These are phyloP conservation scores for Craseonycteris thonglongyai DNA, from an alignment of 2,113 vertebrate genomes.

Conservation along the genomic window DNA sequence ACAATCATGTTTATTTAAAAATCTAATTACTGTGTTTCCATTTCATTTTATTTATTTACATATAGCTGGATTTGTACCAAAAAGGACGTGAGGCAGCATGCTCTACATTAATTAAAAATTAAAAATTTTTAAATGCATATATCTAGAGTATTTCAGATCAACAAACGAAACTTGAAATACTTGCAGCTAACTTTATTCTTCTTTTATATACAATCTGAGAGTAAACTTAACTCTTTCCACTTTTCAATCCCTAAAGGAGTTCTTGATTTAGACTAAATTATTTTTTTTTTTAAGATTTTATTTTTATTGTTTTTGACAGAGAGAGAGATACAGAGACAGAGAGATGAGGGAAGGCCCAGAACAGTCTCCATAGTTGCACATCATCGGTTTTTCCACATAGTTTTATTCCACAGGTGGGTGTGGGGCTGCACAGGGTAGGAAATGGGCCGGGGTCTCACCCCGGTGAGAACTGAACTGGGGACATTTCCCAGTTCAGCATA, in stretches of 20 bases:
- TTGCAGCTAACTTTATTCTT: background rate
- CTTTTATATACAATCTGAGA: background rate
- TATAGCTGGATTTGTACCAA: background rate
- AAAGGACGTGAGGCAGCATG: background rate
- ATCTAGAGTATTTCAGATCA: background rate
- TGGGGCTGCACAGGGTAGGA: no score
- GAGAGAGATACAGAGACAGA: no score
- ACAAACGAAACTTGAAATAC: conserved; percentile 6
- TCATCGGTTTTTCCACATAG: no score
- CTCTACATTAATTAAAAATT: background rate
- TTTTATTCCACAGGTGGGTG: no score
- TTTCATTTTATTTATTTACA: background rate
- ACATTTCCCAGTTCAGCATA: no score
- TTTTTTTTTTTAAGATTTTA: no score
- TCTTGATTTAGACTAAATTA: background rate
- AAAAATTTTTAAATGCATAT: background rate
- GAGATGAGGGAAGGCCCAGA: no score
- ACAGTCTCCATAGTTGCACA: no score
- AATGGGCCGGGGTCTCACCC: no score
- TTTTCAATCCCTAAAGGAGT: background rate
- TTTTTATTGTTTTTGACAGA: no score
- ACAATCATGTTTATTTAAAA: no score
- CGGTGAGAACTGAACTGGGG: no score
- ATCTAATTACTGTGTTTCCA: conserved; percentile 9
- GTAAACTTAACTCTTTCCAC: background rate